phyloP scores from a whole-genome alignment of 2,888 invertebrate species.

The Eupithecia pulchellata region DNA sequence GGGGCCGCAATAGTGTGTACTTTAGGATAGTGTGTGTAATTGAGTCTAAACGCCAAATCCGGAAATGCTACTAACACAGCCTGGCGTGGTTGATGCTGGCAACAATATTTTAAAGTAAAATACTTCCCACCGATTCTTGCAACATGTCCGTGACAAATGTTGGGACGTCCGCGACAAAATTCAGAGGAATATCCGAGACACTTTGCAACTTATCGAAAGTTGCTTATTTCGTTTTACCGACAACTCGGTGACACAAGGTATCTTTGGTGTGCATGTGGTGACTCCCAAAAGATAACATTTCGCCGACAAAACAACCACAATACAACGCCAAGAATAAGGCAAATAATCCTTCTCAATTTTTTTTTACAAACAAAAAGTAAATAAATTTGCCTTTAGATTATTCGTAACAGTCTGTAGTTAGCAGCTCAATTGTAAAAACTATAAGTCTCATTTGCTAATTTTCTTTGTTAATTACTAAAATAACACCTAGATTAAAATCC shows the following conservation, averaged over 20 bases:
- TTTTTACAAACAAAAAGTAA: background rate
- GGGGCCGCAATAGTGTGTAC: too few relatives aligned
- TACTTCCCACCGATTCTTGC: background rate
- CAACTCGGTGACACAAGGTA: background rate
- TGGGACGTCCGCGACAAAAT: background rate
- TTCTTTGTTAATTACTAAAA: background rate
- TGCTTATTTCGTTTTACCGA: background rate
- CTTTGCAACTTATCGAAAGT: background rate
- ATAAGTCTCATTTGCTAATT: too few relatives aligned
- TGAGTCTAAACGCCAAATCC: background rate
- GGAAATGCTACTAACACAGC: background rate
- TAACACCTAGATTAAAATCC: background rate
- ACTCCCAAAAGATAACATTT: too few relatives aligned
- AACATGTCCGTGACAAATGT: background rate
- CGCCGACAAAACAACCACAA: too few relatives aligned
- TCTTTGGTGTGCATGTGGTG: too few relatives aligned
- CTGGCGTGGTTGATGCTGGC: too few relatives aligned
- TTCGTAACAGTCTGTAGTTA: too few relatives aligned
- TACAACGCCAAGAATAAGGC: background rate
- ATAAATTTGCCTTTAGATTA: too few relatives aligned
- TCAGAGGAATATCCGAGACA: background rate
- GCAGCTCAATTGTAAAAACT: too few relatives aligned
- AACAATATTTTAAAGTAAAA: background rate
- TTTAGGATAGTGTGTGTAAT: background rate
- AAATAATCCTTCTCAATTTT: background rate